Evolutionary conservation across 30 jellyfish, hydroid and myxozoan genomes (phyloP).

Genomic region (Turritopsis dohrnii): DNA sequence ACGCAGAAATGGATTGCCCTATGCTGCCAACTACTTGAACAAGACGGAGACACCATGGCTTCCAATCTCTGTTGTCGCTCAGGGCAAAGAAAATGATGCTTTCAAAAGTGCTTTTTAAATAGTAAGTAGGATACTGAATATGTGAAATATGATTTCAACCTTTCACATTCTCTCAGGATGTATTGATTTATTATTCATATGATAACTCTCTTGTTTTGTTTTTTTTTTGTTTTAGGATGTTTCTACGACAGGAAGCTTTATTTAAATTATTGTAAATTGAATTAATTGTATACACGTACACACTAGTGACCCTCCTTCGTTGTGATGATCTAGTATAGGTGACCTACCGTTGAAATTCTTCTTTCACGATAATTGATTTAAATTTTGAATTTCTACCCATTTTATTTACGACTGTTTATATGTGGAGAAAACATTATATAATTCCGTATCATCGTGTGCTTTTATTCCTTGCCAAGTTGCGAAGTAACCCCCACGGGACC

Average conservation of each 20-base stretch:
- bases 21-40: slow-evolving; percentile 76
- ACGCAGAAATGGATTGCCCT: slow-evolving; percentile 76
- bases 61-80: slow-evolving; percentile 82
- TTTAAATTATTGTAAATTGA: neutral
- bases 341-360: neutral
- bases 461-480: no score
- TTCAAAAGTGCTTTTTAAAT: slow-evolving; percentile 32
- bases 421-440: neutral
- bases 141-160: no score
- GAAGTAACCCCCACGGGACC: no score
- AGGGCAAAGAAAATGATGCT: slow-evolving; percentile 64
- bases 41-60: slow-evolving; percentile 73
- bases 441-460: neutral
- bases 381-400: neutral
- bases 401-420: neutral
- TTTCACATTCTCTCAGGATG: neutral
- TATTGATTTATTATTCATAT: neutral
- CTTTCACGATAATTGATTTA: neutral
- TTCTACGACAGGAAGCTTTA: neutral
- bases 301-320: neutral
- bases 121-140: neutral
- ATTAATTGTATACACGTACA: neutral
- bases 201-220: no score
- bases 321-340: neutral
- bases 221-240: neutral